A percentile compares a stretch with the other conserved stretches of the same genome.
Conservation (phyloP, 2,888 invertebrate genomes). For the Stenodera caucasica region DNA sequence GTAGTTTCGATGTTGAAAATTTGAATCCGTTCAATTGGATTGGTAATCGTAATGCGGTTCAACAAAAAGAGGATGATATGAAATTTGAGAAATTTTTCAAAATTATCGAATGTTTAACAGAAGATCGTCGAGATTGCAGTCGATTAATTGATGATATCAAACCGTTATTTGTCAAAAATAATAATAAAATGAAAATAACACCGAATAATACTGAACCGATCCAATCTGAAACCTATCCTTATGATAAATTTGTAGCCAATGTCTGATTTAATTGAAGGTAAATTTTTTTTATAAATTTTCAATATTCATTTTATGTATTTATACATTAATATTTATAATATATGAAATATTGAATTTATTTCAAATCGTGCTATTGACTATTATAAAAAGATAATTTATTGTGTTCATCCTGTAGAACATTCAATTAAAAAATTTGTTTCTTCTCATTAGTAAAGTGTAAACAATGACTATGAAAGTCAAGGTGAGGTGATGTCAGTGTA, state of each 20-base stretch:
- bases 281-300: not conserved
- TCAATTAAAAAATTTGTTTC: not conserved
- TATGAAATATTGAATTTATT: too few species aligned
- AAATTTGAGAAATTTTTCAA: constrained; percentile 17
- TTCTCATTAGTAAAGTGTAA: constrained; percentile 2
- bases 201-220: too few species aligned
- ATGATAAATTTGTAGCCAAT: too few species aligned
- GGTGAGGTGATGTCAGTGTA: constrained; percentile 25
- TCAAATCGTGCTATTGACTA: not conserved
- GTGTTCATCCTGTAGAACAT: not conserved
- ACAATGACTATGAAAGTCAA: constrained; percentile 22
- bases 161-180: constrained; percentile 8
- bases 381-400: not conserved
- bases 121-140: constrained; percentile 8
- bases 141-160: constrained; percentile 10
- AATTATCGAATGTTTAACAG: constrained; percentile 13
- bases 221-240: too few species aligned
- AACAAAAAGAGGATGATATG: not conserved
- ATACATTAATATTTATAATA: too few species aligned
- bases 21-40: constrained; percentile 18
- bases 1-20: constrained; percentile 7
- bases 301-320: not conserved
- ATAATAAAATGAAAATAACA: constrained; percentile 6
- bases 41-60: not conserved
- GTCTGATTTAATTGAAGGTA: not conserved